phyloP scores from a whole-genome alignment of 2,113 vertebrate species.

The Myrmophylax atrothorax region DNA sequence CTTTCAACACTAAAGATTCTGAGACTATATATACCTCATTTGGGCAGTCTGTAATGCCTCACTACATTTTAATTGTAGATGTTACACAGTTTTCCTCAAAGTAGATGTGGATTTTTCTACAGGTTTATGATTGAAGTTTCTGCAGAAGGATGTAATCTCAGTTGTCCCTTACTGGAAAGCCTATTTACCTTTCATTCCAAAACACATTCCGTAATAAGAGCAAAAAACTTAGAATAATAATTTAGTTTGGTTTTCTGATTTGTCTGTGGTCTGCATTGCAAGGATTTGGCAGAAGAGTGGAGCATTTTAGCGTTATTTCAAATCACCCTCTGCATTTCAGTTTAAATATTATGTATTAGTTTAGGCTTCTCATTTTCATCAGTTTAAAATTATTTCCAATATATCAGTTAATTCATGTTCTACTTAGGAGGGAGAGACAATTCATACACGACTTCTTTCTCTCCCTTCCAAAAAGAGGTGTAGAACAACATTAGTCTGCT shows the following conservation, averaged over 20 bases:
- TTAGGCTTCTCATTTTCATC: neutral
- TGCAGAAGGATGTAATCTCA: neutral
- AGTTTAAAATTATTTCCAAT: neutral
- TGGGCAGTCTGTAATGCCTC: neutral
- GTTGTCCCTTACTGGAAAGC: neutral
- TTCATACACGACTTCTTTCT: neutral
- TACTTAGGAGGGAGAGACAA: neutral
- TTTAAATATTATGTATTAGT: neutral
- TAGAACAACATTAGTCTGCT: neutral
- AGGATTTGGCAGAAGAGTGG: neutral
- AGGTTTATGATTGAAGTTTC: neutral
- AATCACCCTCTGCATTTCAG: neutral
- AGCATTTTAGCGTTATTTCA: neutral
- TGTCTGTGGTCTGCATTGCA: neutral
- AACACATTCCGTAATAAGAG: neutral
- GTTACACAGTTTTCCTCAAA: neutral
- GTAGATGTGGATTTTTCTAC: neutral
- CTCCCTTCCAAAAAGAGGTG: neutral
- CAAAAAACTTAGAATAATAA: neutral
- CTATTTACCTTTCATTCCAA: neutral
- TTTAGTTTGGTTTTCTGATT: neutral
- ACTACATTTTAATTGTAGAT: neutral
- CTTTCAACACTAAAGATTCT: neutral
- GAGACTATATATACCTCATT: neutral
- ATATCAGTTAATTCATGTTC: neutral